These are phyloP conservation scores for Seriola rivoliana DNA, from an alignment of 2,113 vertebrate species.

Conservation along the genomic window DNA sequence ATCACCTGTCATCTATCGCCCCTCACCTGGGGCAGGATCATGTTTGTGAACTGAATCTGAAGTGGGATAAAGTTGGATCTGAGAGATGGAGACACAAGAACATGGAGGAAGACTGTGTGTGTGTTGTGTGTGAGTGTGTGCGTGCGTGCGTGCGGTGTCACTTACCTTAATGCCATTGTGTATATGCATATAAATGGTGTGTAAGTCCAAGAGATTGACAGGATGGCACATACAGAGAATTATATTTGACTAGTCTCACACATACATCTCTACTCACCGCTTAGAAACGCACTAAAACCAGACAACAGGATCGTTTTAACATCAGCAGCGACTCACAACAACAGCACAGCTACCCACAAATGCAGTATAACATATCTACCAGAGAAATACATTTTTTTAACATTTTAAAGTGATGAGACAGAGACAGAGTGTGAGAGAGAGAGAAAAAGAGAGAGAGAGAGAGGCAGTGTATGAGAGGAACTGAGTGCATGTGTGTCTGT, in stretches of 20 bases:
- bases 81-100: constrained; percentile 4
- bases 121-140: constrained; percentile 18
- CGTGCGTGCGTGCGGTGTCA: constrained; percentile 10
- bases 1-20: constrained; percentile 31
- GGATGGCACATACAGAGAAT: constrained; percentile 40
- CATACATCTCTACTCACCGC: constrained; percentile 19
- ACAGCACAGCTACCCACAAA: constrained; percentile 62
- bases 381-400: constrained; percentile 55
- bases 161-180: constrained; percentile 44
- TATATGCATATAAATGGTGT: constrained; percentile 45
- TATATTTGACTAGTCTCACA: constrained; percentile 32
- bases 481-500: constrained; percentile 29
- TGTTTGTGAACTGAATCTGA: constrained; percentile 28
- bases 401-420: constrained; percentile 25
- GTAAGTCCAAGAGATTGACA: constrained; percentile 30
- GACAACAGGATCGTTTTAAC: constrained; percentile 49
- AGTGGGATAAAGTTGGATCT: constrained; percentile 7
- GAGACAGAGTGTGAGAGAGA: no score
- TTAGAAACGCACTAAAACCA: constrained; percentile 62
- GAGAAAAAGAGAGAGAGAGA: not conserved
- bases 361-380: constrained; percentile 67
- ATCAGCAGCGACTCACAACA: constrained; percentile 40
- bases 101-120: constrained; percentile 13
- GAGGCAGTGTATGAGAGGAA: not conserved
- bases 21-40: constrained; percentile 15